These are phyloP conservation scores for Epinotia nisella DNA, from an alignment of 2,888 invertebrate genomes.

Conservation along the genomic window DNA sequence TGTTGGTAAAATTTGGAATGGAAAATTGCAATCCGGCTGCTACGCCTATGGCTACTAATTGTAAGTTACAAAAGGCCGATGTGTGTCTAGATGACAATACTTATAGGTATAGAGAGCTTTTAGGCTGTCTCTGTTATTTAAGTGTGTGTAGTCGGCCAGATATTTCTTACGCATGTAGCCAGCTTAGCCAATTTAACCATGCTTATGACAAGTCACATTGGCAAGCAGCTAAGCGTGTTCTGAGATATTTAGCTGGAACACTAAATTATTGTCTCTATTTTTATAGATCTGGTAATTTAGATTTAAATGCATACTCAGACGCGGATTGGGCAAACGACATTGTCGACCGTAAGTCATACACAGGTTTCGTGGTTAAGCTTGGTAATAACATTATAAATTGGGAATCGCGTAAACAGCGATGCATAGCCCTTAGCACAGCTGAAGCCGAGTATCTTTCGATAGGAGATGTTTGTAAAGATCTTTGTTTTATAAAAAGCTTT, in stretches of 20 bases:
- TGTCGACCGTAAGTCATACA: slow-evolving; percentile 16
- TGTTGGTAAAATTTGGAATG: slow-evolving; percentile 10
- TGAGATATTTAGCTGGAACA: slow-evolving; percentile 7
- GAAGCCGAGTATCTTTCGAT: slow-evolving; percentile 13
- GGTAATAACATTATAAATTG: not conserved
- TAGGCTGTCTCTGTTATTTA: slow-evolving; percentile 16
- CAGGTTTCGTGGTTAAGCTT: slow-evolving; percentile 11
- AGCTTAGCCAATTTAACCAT: slow-evolving; percentile 16
- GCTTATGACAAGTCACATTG: slow-evolving; percentile 6
- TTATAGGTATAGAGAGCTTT: slow-evolving; percentile 12
- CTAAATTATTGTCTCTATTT: slow-evolving; percentile 3
- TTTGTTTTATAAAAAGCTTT: slow-evolving; percentile 7
- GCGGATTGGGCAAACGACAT: slow-evolving; percentile 11
- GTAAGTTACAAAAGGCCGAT: slow-evolving; percentile 3
- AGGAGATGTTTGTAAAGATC: slow-evolving; percentile 16
- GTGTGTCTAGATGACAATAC: slow-evolving; percentile 2
- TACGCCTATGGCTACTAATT: not conserved
- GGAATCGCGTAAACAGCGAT: slow-evolving; percentile 18
- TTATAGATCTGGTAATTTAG: slow-evolving; percentile 15
- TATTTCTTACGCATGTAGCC: slow-evolving; percentile 10
- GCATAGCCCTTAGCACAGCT: no score
- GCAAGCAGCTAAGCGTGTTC: slow-evolving; percentile 10
- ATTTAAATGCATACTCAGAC: slow-evolving; percentile 14
- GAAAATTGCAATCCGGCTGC: slow-evolving; percentile 2
- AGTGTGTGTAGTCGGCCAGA: slow-evolving; percentile 6